phyloP scores from a whole-genome alignment of 2,888 invertebrate species.

The Bruchidius siliquastri region DNA sequence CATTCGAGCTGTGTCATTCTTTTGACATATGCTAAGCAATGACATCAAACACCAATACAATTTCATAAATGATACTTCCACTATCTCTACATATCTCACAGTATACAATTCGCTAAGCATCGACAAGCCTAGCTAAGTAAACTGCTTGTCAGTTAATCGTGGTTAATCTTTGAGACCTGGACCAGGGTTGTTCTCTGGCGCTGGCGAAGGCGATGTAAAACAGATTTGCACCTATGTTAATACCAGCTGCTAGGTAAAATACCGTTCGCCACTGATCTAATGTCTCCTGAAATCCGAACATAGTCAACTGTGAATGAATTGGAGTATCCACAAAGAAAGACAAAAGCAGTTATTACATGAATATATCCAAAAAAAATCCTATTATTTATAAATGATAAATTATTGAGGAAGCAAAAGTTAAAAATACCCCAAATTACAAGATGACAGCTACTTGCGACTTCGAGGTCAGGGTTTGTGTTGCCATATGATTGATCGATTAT shows the following conservation, averaged over 20 bases:
- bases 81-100: not conserved
- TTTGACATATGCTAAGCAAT: not conserved
- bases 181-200: conserved; percentile 70
- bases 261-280: conserved; percentile 70
- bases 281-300: conserved; percentile 56
- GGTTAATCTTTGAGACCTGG: conserved; percentile 41
- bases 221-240: conserved; percentile 69
- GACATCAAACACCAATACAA: not conserved
- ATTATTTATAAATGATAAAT: too few species aligned
- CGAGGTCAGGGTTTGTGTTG: too few species aligned
- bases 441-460: too few species aligned
- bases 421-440: too few species aligned
- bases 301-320: too few species aligned
- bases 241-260: conserved; percentile 73
- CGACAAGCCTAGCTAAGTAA: conserved; percentile 34
- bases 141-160: conserved; percentile 43
- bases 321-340: conserved; percentile 7
- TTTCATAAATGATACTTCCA: not conserved
- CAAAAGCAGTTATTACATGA: not conserved
- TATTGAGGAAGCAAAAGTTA: too few species aligned
- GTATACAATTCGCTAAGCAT: conserved; percentile 23
- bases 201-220: conserved; percentile 77
- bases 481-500: too few species aligned
- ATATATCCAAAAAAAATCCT: too few species aligned
- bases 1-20: not conserved